phyloP scores from a whole-genome alignment of 2,113 vertebrate genomes.

The Odocoileus hemionus region DNA sequence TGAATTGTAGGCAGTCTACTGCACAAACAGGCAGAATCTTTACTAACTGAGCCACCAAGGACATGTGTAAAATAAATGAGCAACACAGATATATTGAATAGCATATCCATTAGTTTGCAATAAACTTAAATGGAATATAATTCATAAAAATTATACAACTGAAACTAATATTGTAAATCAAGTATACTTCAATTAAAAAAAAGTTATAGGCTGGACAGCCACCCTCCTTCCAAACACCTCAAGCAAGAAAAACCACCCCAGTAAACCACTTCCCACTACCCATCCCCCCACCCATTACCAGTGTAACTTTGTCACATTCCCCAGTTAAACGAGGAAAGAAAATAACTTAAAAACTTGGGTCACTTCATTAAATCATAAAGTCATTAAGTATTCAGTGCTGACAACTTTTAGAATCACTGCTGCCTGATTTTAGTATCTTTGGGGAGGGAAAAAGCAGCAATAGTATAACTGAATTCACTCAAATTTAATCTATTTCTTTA shows the following conservation, averaged over 20 bases:
- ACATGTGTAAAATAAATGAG: background rate
- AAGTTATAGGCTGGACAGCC: background rate
- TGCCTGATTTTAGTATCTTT: background rate
- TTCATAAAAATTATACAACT: background rate
- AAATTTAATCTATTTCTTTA: background rate
- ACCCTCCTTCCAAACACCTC: background rate
- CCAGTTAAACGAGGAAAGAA: background rate
- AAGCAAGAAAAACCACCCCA: background rate
- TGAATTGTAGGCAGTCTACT: background rate
- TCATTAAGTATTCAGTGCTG: background rate
- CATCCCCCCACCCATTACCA: rapidly evolving
- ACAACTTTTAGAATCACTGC: background rate
- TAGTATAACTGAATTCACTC: background rate
- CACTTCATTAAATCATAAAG: background rate
- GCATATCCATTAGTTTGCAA: background rate
- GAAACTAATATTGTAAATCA: background rate
- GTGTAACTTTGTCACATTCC: background rate
- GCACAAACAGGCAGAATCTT: background rate
- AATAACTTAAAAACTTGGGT: background rate
- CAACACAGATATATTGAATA: background rate
- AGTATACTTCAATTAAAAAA: background rate
- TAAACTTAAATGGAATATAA: background rate
- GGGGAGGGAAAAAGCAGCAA: background rate
- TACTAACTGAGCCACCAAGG: background rate
- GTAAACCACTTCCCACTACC: background rate